Evolutionary conservation across 2,888 invertebrate species (phyloP).

Genomic region (Andrena bucephala): DNA sequence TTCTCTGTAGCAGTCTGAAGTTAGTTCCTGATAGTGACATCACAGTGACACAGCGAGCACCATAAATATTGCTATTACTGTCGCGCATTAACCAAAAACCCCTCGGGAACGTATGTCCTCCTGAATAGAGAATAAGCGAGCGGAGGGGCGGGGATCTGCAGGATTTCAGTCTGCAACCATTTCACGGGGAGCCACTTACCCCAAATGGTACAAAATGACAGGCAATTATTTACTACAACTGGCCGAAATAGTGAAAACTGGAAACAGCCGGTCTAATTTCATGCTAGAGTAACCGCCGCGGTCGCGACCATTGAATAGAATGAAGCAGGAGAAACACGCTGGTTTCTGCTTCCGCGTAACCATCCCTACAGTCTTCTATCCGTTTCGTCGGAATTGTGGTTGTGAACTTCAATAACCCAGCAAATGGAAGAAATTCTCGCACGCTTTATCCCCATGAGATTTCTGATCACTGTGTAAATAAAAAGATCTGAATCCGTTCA

Average conservation of each 20-base stretch:
- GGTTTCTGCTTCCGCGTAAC: conserved; percentile 19
- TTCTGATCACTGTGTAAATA: not conserved
- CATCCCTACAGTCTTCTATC: conserved; percentile 25
- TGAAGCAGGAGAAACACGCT: conserved; percentile 37
- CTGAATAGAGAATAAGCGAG: not conserved
- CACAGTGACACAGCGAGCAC: not conserved
- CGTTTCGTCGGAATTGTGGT: conserved; percentile 17
- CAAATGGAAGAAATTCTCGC: not conserved
- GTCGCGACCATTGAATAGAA: conserved; percentile 58
- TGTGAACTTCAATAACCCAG: not conserved
- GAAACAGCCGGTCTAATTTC: conserved; percentile 76
- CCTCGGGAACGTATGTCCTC: conserved; percentile 9
- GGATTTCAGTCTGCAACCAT: conserved; percentile 65
- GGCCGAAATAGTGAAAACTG: conserved; percentile 76
- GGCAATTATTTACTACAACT: conserved; percentile 75
- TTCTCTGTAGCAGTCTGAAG: not conserved
- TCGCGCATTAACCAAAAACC: conserved; percentile 19
- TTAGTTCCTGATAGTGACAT: not conserved
- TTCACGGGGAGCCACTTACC: conserved; percentile 72
- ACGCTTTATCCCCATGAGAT: not conserved
- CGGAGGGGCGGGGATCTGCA: conserved; percentile 32
- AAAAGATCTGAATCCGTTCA: not conserved
- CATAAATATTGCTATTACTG: conserved; percentile 42
- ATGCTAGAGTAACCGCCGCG: conserved; percentile 70
- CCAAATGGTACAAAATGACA: conserved; percentile 75